These are phyloP conservation scores for Clepsis dumicolana DNA, from an alignment of 2,888 invertebrate genomes.

Conservation along the genomic window DNA sequence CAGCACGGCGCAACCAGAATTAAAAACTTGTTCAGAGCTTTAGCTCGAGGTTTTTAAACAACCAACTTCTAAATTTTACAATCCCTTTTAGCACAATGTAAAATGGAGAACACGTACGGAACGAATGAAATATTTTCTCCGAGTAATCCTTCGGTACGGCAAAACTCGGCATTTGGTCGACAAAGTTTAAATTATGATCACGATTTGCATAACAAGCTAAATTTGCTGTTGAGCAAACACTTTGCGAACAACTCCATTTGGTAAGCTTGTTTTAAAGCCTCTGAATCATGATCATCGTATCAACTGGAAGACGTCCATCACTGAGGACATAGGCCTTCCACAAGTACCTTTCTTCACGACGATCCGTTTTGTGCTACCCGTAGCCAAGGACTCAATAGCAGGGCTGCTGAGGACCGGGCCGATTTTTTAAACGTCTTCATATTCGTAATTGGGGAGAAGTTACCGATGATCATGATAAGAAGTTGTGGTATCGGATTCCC, in stretches of 20 bases:
- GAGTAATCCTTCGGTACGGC: constrained; percentile 20
- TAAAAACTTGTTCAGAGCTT: background rate
- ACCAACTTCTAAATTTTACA: background rate
- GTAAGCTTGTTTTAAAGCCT: constrained; percentile 18
- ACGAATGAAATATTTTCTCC: constrained; percentile 15
- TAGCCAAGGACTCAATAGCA: too few species aligned
- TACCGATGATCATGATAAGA: too few species aligned
- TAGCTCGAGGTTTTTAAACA: background rate
- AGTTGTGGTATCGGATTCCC: too few species aligned
- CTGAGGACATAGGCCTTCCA: background rate
- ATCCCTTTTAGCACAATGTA: constrained; percentile 2
- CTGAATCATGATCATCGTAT: background rate
- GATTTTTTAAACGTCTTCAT: too few species aligned
- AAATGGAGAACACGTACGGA: constrained; percentile 18
- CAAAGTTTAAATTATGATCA: constrained; percentile 42
- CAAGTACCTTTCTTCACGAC: too few species aligned
- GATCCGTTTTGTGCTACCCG: too few species aligned
- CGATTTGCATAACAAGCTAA: constrained; percentile 41
- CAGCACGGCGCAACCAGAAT: too few species aligned
- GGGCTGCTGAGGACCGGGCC: too few species aligned
- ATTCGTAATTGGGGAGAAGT: too few species aligned
- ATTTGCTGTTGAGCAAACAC: constrained; percentile 36
- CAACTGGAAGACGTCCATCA: too few species aligned
- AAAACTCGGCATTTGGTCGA: constrained; percentile 23
- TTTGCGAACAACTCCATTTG: constrained; percentile 19